Conservation (phyloP, 2,113 vertebrate genomes). For the Pomatostomus ruficeps region DNA sequence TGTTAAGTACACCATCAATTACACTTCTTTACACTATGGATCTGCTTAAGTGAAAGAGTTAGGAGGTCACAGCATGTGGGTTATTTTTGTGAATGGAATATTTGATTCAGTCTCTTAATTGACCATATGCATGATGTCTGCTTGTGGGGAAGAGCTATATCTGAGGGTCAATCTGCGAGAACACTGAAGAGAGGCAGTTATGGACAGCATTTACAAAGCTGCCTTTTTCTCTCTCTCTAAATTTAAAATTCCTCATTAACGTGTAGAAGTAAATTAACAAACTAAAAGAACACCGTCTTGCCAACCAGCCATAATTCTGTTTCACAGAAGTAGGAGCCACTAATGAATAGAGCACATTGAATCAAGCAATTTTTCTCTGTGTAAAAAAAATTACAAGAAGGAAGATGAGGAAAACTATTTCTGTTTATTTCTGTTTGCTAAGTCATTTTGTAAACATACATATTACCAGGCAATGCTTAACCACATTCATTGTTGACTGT, state of each 20-base stretch:
- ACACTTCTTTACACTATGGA: background rate
- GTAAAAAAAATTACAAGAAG: background rate
- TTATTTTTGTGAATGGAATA: background rate
- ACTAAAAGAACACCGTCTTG: background rate
- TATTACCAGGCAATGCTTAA: background rate
- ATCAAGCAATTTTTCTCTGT: background rate
- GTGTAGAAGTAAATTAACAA: background rate
- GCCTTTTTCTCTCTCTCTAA: background rate
- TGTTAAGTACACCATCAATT: constrained; percentile 17
- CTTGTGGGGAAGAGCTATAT: background rate
- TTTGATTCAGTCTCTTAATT: background rate
- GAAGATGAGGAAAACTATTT: background rate
- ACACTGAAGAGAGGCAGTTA: background rate
- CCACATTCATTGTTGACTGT: background rate
- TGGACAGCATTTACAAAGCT: background rate
- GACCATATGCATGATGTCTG: background rate
- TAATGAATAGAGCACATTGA: background rate
- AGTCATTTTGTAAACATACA: background rate
- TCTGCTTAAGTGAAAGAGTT: background rate
- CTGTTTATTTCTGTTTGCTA: background rate
- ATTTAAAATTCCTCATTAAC: background rate
- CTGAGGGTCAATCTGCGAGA: background rate
- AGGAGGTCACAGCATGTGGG: background rate
- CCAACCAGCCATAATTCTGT: background rate
- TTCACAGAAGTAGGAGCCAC: background rate